Evolutionary conservation across 2,888 invertebrate species (phyloP).

Genomic region (Congeria kusceri): DNA sequence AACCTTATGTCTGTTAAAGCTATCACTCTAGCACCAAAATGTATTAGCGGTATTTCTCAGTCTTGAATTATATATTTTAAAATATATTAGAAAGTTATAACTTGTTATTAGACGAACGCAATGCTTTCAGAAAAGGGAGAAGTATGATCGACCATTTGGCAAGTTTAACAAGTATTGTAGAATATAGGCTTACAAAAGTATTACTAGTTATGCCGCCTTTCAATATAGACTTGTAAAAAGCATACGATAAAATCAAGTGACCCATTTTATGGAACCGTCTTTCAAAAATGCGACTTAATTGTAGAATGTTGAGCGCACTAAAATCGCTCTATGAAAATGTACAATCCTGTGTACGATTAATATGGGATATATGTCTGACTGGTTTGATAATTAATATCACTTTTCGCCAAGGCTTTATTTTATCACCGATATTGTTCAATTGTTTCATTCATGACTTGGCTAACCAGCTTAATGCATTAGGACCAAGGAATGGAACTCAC

Average conservation of each 20-base stretch:
- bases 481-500: conserved; percentile 5
- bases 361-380: conserved; percentile 10
- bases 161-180: no score
- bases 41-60: no score
- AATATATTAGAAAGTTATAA: no score
- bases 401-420: not conserved
- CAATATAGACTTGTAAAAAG: not conserved
- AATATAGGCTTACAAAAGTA: no score
- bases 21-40: no score
- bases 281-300: not conserved
- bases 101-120: no score
- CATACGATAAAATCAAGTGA: not conserved
- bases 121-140: no score
- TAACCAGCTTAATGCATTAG: not conserved
- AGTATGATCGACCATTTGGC: no score
- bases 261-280: conserved; percentile 4
- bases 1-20: no score
- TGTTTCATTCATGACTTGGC: conserved; percentile 8
- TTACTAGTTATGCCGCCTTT: no score
- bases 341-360: not conserved
- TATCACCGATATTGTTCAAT: not conserved
- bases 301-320: conserved; percentile 9
- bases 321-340: conserved; percentile 10
- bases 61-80: no score
- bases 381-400: conserved; percentile 2